These are phyloP conservation scores for Tragelaphus scriptus DNA, from an alignment of 2,113 vertebrate genomes.

Conservation along the genomic window DNA sequence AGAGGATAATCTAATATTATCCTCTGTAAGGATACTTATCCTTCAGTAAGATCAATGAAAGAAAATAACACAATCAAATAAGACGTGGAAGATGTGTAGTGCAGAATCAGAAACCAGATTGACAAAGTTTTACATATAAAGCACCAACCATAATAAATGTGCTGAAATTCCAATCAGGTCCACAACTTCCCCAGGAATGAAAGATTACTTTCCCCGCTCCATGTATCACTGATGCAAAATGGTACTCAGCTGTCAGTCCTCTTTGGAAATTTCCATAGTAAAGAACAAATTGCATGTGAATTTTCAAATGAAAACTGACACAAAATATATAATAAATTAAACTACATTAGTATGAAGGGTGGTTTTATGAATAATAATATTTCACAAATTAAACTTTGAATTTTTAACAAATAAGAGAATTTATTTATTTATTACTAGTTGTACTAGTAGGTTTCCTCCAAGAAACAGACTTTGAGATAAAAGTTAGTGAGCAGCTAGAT, in stretches of 20 bases:
- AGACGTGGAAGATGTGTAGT: neutral
- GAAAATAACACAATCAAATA: neutral
- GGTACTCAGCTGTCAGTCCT: neutral
- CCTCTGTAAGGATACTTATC: too few relatives aligned
- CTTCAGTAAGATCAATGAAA: neutral
- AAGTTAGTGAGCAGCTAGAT: neutral
- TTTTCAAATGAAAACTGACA: neutral
- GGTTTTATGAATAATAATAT: neutral
- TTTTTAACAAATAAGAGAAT: neutral
- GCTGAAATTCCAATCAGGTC: neutral
- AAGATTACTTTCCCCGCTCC: neutral
- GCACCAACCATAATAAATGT: neutral
- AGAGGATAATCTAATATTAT: neutral
- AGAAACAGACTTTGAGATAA: neutral
- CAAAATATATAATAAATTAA: neutral
- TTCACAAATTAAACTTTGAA: neutral
- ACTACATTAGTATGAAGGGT: neutral
- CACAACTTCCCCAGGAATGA: neutral
- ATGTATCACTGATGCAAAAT: neutral
- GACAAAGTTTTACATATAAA: neutral
- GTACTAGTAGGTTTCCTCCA: neutral
- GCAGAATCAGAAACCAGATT: neutral
- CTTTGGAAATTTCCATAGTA: neutral
- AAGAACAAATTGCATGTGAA: neutral
- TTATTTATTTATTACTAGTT: neutral